These are phyloP conservation scores for Aphidius gifuensis DNA, from an alignment of 1,140 invertebrate genomes.

Conservation along the genomic window DNA sequence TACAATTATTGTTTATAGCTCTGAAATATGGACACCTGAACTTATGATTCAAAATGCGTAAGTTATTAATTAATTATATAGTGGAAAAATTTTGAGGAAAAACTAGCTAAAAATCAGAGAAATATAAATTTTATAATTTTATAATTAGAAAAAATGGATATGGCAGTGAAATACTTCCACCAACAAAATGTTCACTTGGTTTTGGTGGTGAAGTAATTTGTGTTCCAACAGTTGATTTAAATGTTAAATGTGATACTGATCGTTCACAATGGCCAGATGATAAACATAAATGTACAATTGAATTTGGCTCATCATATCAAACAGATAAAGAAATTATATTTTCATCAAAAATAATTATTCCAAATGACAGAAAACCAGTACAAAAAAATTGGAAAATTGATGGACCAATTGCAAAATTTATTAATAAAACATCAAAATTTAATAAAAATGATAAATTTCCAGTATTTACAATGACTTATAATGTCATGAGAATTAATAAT, in stretches of 20 bases:
- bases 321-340: slow-evolving; percentile 57
- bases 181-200: slow-evolving; percentile 28
- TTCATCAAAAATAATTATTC: slow-evolving; percentile 19
- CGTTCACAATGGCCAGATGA: slow-evolving; percentile 47
- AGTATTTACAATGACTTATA: slow-evolving; percentile 43
- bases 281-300: slow-evolving; percentile 40
- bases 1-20: slow-evolving; percentile 32
- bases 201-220: slow-evolving; percentile 32
- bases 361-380: too few relatives aligned
- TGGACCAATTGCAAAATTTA: slow-evolving; percentile 42
- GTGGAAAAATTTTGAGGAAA: too few relatives aligned
- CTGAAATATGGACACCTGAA: slow-evolving; percentile 53
- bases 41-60: slow-evolving; percentile 44
- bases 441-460: slow-evolving; percentile 42
- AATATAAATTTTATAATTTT: too few relatives aligned
- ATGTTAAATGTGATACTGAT: slow-evolving; percentile 34
- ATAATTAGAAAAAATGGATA: slow-evolving; percentile 15
- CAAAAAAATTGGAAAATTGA: too few relatives aligned
- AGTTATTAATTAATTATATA: too few relatives aligned
- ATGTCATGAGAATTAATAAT: slow-evolving; percentile 41
- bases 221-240: slow-evolving; percentile 25
- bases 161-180: slow-evolving; percentile 20
- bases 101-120: too few relatives aligned
- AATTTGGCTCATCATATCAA: slow-evolving; percentile 55
- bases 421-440: slow-evolving; percentile 25